A percentile compares a stretch with the other conserved stretches of the same genome.
These are phyloP conservation scores for Myotis brandtii DNA, from an alignment of 2,113 vertebrate species.

Conservation along the genomic window DNA sequence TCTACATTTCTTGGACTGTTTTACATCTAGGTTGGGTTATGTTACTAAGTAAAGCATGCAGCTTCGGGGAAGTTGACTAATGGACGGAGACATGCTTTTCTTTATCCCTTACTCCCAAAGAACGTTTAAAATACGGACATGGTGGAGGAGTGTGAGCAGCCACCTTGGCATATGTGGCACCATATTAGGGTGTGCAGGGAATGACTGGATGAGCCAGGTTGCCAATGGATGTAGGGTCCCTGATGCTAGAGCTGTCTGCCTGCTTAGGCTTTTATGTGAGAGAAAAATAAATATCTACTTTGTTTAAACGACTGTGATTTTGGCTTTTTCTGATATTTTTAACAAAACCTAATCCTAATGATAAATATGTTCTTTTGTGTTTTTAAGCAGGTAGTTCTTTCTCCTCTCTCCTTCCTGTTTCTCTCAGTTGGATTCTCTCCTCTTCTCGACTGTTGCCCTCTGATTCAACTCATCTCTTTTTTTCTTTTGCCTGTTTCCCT, in stretches of 20 bases:
- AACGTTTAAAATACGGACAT: not conserved
- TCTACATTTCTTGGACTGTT: not conserved
- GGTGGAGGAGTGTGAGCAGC: too few species aligned
- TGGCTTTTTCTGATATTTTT: not conserved
- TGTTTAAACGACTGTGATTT: not conserved
- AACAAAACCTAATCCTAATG: not conserved
- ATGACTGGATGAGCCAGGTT: not conserved
- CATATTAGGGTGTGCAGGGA: too few species aligned
- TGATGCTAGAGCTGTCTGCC: not conserved
- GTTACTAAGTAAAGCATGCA: not conserved
- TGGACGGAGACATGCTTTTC: not conserved
- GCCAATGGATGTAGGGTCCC: fast-evolving
- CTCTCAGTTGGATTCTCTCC: not conserved
- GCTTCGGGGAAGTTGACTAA: not conserved
- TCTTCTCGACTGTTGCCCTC: not conserved
- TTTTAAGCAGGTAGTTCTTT: not conserved
- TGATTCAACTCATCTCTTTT: constrained; percentile 22
- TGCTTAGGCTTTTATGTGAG: not conserved
- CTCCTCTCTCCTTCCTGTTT: not conserved
- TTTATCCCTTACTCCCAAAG: not conserved
- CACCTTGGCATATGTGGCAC: not conserved
- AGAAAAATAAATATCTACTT: not conserved
- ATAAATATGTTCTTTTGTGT: not conserved
- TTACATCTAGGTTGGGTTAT: not conserved
- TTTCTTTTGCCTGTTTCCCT: not conserved